A percentile compares a stretch with the other conserved stretches of the same genome.
phyloP scores from a whole-genome alignment of 2,888 invertebrate genomes.

The Erebia aethiops region DNA sequence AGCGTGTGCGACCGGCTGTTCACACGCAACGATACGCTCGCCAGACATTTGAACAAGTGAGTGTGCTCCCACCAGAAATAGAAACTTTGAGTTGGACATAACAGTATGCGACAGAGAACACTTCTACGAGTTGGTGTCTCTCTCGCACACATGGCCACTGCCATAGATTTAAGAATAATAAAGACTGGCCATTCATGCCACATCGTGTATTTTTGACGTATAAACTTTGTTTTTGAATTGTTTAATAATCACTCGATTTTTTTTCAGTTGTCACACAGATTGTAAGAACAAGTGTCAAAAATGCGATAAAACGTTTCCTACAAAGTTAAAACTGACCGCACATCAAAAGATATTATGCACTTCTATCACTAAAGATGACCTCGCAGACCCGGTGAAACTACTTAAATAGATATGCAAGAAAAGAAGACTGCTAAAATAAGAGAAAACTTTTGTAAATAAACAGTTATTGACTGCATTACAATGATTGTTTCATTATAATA shows the following conservation, averaged over 20 bases:
- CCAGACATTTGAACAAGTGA: constrained; percentile 59
- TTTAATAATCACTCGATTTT: neutral
- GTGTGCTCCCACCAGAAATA: neutral
- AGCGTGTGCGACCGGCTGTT: constrained; percentile 75
- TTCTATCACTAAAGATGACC: constrained; percentile 2
- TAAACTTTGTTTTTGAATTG: neutral
- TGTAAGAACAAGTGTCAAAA: constrained; percentile 27
- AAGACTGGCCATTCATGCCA: too few species aligned
- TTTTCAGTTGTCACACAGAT: constrained; percentile 29
- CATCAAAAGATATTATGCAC: constrained; percentile 30
- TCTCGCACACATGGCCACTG: too few species aligned
- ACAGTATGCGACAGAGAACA: too few species aligned
- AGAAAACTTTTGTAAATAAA: too few species aligned
- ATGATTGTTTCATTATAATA: too few species aligned
- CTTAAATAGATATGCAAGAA: neutral
- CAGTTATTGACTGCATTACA: too few species aligned
- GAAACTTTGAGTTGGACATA: too few species aligned
- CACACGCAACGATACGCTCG: constrained; percentile 76
- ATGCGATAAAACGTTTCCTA: constrained; percentile 26
- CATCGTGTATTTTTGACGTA: neutral
- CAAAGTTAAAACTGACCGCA: constrained; percentile 26
- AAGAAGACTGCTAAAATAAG: neutral
- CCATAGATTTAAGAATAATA: too few species aligned
- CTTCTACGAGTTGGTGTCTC: too few species aligned
- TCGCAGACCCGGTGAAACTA: neutral